Base-by-base conservation (phyloP, 2,797 vertebrate species). In the Pseudochirops corinnae region DNA sequence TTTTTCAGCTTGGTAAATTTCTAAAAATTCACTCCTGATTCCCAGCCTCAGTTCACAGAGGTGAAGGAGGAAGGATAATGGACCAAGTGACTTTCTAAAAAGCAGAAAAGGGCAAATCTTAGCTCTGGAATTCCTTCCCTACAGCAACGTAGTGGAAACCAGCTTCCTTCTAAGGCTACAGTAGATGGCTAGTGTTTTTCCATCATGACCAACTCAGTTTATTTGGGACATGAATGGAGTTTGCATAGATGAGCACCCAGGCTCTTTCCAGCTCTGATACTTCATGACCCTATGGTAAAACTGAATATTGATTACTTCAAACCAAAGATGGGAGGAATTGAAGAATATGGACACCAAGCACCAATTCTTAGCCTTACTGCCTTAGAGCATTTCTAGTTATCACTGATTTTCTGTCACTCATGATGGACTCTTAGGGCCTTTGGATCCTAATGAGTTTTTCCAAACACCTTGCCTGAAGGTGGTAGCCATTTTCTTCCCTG, bases 381-480 rank as follows among this genome's bases (percentile, higher is more conserved):
- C 56, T 58, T 74, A 16, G 7, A n/a, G 39, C 33, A 39, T 74
- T 74, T 39, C 96, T 93, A 39, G 14, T 95, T 55, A 1, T 90
- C 91, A 93, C 94, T 93, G 67, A 18, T 58, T 96, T 95, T 93
- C 93, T 93, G 90, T 93, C 56, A 91, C 93, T 94, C 91, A 56
- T 5, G 46, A 56, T 91, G 53, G 52, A 46, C 90, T 90, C 90
- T 50, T 12, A 90, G 55, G 50, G 74, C 33, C 91, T 93, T 90
- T 50, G 74, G 67, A 74, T n/a, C 50, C 55, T 92, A 92, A 91
- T 91, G 60, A 50, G 93, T 39, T 95, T 94, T 60, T 92, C 94
- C 56, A 91, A 62, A 95, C 91, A 82, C 52, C 55, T n/a, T 93
- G 93, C 90, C 1, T 28, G 1, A 92, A 91, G 39, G 90, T 53